These are phyloP conservation scores for Pseudonaja textilis DNA, from an alignment of 2,113 vertebrate genomes.

Conservation along the genomic window DNA sequence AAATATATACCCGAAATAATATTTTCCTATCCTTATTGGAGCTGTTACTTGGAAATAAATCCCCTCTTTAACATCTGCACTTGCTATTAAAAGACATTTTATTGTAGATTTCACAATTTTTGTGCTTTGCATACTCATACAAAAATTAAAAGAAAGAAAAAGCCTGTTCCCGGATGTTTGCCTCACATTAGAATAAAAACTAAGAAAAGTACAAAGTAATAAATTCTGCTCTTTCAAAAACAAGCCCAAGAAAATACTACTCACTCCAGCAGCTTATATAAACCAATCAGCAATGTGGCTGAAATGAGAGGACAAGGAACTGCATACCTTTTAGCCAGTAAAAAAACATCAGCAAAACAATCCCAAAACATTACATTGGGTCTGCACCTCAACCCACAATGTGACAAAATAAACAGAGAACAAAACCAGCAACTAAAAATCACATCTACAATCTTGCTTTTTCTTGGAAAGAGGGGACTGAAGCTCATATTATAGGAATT, in stretches of 20 bases:
- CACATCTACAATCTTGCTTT: background rate
- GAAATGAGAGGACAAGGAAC: background rate
- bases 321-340: background rate
- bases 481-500: background rate
- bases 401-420: background rate
- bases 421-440: background rate
- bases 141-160: background rate
- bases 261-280: background rate
- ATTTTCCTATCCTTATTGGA: background rate
- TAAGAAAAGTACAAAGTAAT: background rate
- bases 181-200: background rate
- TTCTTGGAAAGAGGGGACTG: background rate
- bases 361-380: background rate
- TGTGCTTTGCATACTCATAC: background rate
- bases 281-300: constrained; percentile 5
- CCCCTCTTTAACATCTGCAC: constrained; percentile 4
- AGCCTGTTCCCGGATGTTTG: background rate
- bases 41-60: background rate
- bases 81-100: constrained; percentile 3
- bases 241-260: background rate
- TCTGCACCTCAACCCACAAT: background rate
- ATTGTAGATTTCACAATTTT: background rate
- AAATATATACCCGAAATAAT: background rate
- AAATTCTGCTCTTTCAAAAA: constrained; percentile 5
- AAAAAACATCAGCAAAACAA: background rate